Percentiles rank a stretch among this genome's conserved stretches.
Conservation (phyloP, 2,113 vertebrate genomes). For the Anarhynchus alexandrinus region DNA sequence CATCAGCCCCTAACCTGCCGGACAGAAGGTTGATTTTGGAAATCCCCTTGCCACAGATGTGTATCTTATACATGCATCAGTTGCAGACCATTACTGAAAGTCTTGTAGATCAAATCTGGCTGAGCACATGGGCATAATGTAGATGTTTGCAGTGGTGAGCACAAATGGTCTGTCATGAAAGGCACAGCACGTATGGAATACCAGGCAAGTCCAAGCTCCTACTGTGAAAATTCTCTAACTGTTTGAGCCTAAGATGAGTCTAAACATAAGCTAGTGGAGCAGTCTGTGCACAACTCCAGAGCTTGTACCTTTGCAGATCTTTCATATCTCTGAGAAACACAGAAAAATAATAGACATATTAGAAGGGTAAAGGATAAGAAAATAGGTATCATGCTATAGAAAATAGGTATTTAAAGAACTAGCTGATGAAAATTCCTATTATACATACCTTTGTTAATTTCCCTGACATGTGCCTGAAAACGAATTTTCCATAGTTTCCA, state of each 20-base stretch:
- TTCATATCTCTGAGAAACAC: background rate
- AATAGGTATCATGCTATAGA: background rate
- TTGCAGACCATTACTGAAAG: background rate
- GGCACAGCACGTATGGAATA: background rate
- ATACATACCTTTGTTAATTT: background rate
- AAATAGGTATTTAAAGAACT: background rate
- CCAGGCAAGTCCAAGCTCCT: background rate
- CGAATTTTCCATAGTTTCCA: background rate
- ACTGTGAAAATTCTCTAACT: background rate
- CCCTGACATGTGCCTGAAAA: background rate
- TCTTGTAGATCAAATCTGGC: background rate
- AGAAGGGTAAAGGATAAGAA: background rate
- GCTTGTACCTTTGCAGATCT: background rate
- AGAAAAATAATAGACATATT: background rate
- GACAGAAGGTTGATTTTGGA: background rate
- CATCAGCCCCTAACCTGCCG: background rate
- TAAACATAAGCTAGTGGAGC: background rate
- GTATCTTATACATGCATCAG: background rate
- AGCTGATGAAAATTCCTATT: background rate
- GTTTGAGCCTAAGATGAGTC: background rate
- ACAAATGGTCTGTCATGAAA: background rate
- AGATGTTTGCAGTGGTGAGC: background rate
- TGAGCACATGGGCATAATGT: background rate
- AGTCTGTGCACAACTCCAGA: background rate
- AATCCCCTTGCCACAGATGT: background rate